Base-by-base conservation (phyloP, 2,113 vertebrate species). In the Lanius collurio region DNA sequence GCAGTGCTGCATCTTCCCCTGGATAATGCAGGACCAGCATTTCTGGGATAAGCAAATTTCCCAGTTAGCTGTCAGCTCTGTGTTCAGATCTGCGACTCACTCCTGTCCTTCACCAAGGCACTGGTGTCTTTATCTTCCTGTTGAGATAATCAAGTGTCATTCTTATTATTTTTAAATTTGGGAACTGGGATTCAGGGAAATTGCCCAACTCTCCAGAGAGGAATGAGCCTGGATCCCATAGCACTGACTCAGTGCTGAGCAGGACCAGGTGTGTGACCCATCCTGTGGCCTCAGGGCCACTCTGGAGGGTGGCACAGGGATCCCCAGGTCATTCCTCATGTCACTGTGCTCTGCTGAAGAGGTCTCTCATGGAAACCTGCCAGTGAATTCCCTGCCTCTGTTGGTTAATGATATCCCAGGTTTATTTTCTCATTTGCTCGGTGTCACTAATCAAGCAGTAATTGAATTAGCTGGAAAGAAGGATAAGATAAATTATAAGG, bases 391-490 rank as follows among this genome's bases (percentile, higher is more conserved):
- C 39, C 49, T 52, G 76, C 4, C 44, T 80, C 63, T 87, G 10
- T 30, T 84, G 1, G 1, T 76, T 87, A 33, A 42, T 65, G 57
- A 62, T 82, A 76, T 15, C 50, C 71, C 47, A 33, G 55, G 59
- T 90, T 86, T 83, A 69, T 94, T 94, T 86, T 91, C 87, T 93
- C 88, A 55, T 49, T 56, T 60, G 44, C 60, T 64, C 86, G 27
- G 39, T 81, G n/a, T 82, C 37, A 6, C 80, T 96, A 87, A 95
- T 90, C 60, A 90, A 81, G 79, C 59, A 78, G 77, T 92, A 96
- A 93, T 89, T 94, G 76, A 95, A 92, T 92, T 96, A 94, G 52
- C 60, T 93, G 71, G 56, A 75, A 89, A 93, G 83, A 84, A 86
- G 83, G 68, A 8, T 57, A 69, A 86, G 92, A 92, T 78, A 70